Evolutionary conservation across 1,140 invertebrate genomes (phyloP).

Genomic region (Drosophila kurseongensis): DNA sequence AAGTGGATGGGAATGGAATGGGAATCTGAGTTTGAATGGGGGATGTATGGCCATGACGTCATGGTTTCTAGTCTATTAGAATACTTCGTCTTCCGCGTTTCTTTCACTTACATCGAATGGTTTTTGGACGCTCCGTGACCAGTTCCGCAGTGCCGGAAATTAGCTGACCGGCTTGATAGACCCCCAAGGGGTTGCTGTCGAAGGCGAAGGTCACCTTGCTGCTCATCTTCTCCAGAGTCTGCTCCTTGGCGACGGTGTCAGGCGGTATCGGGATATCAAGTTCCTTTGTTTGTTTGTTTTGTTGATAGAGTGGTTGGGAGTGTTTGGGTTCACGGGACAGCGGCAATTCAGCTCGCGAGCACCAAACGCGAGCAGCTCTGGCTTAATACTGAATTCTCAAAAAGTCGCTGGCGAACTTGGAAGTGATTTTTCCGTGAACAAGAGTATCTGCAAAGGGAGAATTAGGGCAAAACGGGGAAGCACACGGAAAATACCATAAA

Average conservation of each 20-base stretch:
- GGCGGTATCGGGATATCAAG: constrained; percentile 41
- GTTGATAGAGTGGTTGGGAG: constrained; percentile 7
- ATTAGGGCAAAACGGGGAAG: constrained; percentile 8
- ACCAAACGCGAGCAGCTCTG: constrained; percentile 50
- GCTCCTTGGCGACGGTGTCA: constrained; percentile 29
- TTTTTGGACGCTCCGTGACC: constrained; percentile 85
- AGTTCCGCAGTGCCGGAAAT: constrained; percentile 85
- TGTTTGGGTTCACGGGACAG: not conserved
- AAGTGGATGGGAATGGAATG: constrained; percentile 46
- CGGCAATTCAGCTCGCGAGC: constrained; percentile 18
- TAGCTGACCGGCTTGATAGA: constrained; percentile 86
- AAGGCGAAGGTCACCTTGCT: constrained; percentile 85
- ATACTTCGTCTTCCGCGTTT: constrained; percentile 47
- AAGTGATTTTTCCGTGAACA: not conserved
- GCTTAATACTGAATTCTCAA: constrained; percentile 60
- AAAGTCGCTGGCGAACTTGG: not conserved
- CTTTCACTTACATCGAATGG: constrained; percentile 83
- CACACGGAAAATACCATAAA: not conserved
- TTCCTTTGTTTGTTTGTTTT: constrained; percentile 20
- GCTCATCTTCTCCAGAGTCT: constrained; percentile 52
- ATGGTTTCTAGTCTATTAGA: constrained; percentile 32
- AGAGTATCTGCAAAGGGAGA: not conserved
- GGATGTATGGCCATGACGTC: constrained; percentile 60
- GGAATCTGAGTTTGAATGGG: constrained; percentile 16
- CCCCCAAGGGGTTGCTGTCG: constrained; percentile 84